phyloP scores from a whole-genome alignment of 2,888 invertebrate genomes.

The Trachelus troglodyta region DNA sequence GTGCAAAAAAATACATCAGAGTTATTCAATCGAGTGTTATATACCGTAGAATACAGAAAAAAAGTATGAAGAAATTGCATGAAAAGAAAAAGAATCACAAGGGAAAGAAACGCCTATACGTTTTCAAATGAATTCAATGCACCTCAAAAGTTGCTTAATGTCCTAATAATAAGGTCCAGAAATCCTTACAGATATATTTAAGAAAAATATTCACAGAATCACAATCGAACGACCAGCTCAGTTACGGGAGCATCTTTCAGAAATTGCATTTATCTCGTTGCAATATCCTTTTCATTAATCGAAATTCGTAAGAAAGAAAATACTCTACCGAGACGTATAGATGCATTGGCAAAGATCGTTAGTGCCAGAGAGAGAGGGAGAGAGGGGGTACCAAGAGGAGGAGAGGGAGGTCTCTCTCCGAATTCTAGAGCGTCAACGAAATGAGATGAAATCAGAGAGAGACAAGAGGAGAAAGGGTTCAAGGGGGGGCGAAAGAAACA shows the following conservation, averaged over 20 bases:
- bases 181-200: neutral
- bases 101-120: neutral
- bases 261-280: neutral
- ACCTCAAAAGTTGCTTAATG: neutral
- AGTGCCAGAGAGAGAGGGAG: neutral
- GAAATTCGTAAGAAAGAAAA: neutral
- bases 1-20: neutral
- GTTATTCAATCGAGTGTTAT: neutral
- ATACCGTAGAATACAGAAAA: neutral
- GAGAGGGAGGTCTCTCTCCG: neutral
- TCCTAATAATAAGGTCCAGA: neutral
- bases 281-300: neutral
- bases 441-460: constrained; percentile 13
- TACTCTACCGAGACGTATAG: neutral
- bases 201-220: neutral
- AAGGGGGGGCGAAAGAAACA: neutral
- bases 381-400: too few relatives aligned
- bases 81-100: neutral
- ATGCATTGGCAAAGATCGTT: neutral
- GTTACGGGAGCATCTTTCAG: neutral
- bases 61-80: neutral
- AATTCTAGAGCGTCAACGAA: constrained; percentile 4
- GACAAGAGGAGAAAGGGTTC: constrained; percentile 23
- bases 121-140: neutral
- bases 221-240: neutral